phyloP scores from a whole-genome alignment of 2,113 vertebrate species.

The Blennius ocellaris region DNA sequence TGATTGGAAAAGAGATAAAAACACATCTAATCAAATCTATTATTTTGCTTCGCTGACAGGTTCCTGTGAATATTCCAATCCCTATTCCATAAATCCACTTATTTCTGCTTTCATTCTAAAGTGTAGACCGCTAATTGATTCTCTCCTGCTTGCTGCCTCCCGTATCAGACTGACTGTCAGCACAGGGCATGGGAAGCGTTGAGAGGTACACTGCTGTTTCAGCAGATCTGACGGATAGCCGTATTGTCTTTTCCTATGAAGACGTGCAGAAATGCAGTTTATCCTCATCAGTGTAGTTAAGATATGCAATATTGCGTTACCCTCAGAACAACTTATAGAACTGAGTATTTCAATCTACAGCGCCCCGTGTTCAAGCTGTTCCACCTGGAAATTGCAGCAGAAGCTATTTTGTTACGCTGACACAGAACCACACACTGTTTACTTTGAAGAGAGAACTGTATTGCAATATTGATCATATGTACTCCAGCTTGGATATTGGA shows the following conservation, averaged over 20 bases:
- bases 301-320: slow-evolving; percentile 22
- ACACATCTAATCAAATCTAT: slow-evolving; percentile 47
- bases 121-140: slow-evolving; percentile 72
- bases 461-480: slow-evolving; percentile 24
- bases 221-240: slow-evolving; percentile 71
- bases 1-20: slow-evolving; percentile 45
- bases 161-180: slow-evolving; percentile 69
- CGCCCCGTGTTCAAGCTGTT: slow-evolving; percentile 20
- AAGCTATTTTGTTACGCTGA: slow-evolving; percentile 33
- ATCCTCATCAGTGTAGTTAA: slow-evolving; percentile 17
- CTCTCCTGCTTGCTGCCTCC: slow-evolving; percentile 55
- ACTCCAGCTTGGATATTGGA: no score
- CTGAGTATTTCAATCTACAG: slow-evolving; percentile 22
- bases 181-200: slow-evolving; percentile 43
- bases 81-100: slow-evolving; percentile 44
- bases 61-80: slow-evolving; percentile 49
- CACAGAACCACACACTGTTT: slow-evolving; percentile 47
- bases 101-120: slow-evolving; percentile 56
- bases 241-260: slow-evolving; percentile 38
- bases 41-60: slow-evolving; percentile 61
- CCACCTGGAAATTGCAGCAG: slow-evolving; percentile 22
- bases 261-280: slow-evolving; percentile 9
- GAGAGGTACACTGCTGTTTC: slow-evolving; percentile 64
- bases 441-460: slow-evolving; percentile 27
- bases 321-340: slow-evolving; percentile 27